phyloP scores from a whole-genome alignment of 2,113 vertebrate genomes.

The Meriones unguiculatus region DNA sequence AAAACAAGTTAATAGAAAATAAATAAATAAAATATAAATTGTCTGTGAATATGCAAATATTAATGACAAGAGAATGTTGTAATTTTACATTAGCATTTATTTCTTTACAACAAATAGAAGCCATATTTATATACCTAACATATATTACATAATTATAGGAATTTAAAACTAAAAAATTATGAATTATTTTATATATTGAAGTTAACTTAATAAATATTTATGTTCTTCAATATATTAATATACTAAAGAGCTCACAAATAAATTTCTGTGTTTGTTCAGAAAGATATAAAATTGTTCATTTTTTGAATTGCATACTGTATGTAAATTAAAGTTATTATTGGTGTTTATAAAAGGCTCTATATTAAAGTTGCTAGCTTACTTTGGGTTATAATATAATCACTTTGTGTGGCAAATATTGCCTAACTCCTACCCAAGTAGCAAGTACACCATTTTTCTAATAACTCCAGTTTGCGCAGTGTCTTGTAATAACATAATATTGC shows the following conservation, averaged over 20 bases:
- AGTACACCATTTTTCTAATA: not conserved
- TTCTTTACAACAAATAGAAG: not conserved
- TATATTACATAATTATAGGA: not conserved
- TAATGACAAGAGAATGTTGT: not conserved
- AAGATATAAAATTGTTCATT: not conserved
- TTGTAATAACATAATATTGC: not conserved
- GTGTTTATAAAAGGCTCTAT: not conserved
- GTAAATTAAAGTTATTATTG: not conserved
- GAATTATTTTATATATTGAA: not conserved
- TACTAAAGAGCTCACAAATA: not conserved
- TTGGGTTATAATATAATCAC: not conserved
- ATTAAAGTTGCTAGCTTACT: not conserved
- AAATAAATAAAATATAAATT: constrained; percentile 2
- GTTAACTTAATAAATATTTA: not conserved
- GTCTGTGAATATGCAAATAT: not conserved
- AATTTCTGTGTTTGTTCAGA: not conserved
- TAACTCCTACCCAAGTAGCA: not conserved
- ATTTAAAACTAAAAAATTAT: constrained; percentile 35
- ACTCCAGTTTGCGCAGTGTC: not conserved
- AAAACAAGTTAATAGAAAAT: not conserved
- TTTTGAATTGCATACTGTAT: not conserved
- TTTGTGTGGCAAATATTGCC: not conserved
- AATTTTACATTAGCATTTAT: not conserved
- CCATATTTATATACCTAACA: not conserved
- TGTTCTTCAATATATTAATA: constrained; percentile 19